These are phyloP conservation scores for Xestia c-nigrum DNA, from an alignment of 2,888 invertebrate genomes.

Conservation along the genomic window DNA sequence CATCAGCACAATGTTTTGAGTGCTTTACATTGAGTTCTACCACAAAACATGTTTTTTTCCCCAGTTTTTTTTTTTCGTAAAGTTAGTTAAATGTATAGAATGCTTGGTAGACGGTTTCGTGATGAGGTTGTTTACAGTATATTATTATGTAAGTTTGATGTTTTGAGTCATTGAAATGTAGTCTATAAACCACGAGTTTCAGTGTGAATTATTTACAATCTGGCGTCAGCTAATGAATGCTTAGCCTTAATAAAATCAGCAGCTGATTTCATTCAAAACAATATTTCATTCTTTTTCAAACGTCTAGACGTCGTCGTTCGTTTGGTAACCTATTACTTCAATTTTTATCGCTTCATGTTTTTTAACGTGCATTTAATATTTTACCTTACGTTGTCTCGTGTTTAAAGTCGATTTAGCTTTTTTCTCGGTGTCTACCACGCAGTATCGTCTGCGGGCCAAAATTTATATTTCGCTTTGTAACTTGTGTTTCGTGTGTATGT, in stretches of 20 bases:
- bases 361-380: constrained; percentile 55
- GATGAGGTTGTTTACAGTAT: no score
- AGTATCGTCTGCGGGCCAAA: constrained; percentile 20
- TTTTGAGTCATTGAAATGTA: not conserved
- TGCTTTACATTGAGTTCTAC: no score
- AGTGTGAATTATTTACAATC: constrained; percentile 21
- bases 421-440: constrained; percentile 25
- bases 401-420: constrained; percentile 41
- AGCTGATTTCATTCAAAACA: constrained; percentile 26
- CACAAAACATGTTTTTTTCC: no score
- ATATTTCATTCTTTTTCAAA: constrained; percentile 23
- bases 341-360: constrained; percentile 47
- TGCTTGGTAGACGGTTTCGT: no score
- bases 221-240: not conserved
- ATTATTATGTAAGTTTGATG: no score
- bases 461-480: constrained; percentile 40
- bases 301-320: constrained; percentile 48
- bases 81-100: no score
- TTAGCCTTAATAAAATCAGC: constrained; percentile 34
- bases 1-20: no score
- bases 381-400: constrained; percentile 45
- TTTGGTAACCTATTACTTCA: constrained; percentile 15
- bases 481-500: constrained; percentile 45
- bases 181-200: not conserved
- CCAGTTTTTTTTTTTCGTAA: no score